Base-by-base conservation (phyloP, 2,888 invertebrate genomes). In the Trachelus stipa region DNA sequence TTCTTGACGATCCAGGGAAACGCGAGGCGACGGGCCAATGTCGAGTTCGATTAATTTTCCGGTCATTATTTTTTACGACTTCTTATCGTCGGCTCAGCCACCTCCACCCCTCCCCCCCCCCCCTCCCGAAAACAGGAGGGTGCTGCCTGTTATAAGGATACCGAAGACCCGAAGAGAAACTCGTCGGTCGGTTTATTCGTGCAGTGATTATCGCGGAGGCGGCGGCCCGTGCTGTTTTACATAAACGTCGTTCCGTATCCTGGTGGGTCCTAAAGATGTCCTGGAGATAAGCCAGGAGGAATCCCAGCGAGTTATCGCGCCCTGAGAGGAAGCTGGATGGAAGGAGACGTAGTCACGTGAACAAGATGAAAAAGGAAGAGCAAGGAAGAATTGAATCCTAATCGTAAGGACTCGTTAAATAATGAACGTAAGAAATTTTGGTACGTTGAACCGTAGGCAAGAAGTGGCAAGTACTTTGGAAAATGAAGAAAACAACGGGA, bases 31-130 rank as follows among this genome's bases (percentile, higher is more conserved):
- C 89, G 86, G 88, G 81, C 81, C 86, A 85, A 87, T 83, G 88
- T 88, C 87, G 83, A 87, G 85, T 89, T 89, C 90, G 90, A 90
- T 90, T 90, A 90, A 90, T 90, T 90, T 90, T 90, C 90, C 90
- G 90, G 89, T 88, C 90, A 88, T 90, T 90, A 90, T 90, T 90
- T 90, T 90, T 90, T 89, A 90, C 86, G 90, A 87, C 86, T 87
- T 79, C 88, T 85, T 90, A 90, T 90, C 89, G 85, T 80, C 74
- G 74, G 82, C 82, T 85, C 87, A 84, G 84, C 83, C 80, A 80
- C 74, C 75, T 56, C 40, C 73, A 34, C 6, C 68, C 76, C 77
- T 11, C 0, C 71, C 74, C 75, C 40, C 73, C 9, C 6, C 68
- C 76, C 77, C 34, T 0, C 71, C 74, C 75, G 77, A 75, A 77